These are phyloP conservation scores for Drosophila aff. DNA, from an alignment of 1,140 invertebrate genomes.

Conservation along the genomic window DNA sequence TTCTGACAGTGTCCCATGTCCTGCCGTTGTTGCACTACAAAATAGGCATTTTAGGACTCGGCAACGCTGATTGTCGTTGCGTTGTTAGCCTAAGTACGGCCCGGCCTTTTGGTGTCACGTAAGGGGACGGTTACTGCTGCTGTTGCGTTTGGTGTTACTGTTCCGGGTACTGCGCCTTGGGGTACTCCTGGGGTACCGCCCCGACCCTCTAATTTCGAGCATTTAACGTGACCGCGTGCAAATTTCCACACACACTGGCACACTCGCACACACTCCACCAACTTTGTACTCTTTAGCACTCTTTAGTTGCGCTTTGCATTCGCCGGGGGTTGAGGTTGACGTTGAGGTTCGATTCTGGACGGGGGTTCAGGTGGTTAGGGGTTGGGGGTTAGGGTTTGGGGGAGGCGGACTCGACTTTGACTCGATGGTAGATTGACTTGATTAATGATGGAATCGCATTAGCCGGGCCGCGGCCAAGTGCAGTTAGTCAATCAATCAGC, in stretches of 20 bases:
- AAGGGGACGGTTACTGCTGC: conserved; percentile 51
- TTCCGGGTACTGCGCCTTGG: neutral
- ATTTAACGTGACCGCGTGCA: conserved; percentile 72
- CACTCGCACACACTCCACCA: conserved; percentile 10
- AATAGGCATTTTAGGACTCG: conserved; percentile 61
- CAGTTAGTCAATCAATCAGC: conserved; percentile 59
- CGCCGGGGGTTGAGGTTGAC: neutral
- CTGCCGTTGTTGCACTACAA: conserved; percentile 46
- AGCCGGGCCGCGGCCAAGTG: conserved; percentile 33
- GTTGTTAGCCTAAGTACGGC: conserved; percentile 73
- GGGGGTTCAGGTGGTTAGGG: neutral
- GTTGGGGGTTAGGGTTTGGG: neutral
- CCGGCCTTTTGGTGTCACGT: conserved; percentile 78
- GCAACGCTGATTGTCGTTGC: conserved; percentile 33
- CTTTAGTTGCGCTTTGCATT: conserved; percentile 74
- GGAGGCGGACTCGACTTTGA: conserved; percentile 2
- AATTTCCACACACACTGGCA: conserved; percentile 28
- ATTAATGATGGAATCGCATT: conserved; percentile 65
- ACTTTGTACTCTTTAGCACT: conserved; percentile 80
- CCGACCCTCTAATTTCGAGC: conserved; percentile 61
- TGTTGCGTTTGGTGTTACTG: conserved; percentile 18
- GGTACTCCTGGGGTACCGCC: neutral
- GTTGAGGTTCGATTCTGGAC: neutral
- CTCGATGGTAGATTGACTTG: conserved; percentile 11
- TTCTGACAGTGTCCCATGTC: conserved; percentile 6